Conservation (phyloP, 2,888 invertebrate species). For the Norana najaformis region DNA sequence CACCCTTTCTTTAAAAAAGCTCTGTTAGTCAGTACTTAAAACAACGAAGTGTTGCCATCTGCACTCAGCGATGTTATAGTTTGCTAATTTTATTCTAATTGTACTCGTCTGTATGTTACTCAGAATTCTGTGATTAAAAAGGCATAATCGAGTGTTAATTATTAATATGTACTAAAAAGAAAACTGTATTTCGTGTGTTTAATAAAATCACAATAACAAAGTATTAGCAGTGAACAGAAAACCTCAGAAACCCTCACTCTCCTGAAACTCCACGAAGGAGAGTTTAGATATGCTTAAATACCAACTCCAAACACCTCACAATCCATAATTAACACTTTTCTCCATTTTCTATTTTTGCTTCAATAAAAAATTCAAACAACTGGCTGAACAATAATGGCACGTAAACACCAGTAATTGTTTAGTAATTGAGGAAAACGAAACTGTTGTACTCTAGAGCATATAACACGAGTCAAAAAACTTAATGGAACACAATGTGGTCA, state of each 20-base stretch:
- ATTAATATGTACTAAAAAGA: not conserved
- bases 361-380: not conserved
- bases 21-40: not conserved
- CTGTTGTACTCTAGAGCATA: not conserved
- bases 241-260: not conserved
- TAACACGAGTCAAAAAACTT: not conserved
- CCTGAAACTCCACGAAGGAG: not conserved
- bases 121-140: slow-evolving; percentile 5
- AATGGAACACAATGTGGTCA: not conserved
- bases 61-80: not conserved
- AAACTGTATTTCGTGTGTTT: not conserved
- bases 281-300: not conserved
- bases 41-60: no score
- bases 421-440: not conserved
- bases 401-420: not conserved
- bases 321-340: not conserved
- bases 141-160: not conserved
- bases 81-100: not conserved
- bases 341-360: not conserved
- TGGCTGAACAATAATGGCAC: not conserved
- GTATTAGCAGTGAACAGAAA: not conserved
- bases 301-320: not conserved
- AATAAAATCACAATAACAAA: not conserved
- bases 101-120: not conserved
- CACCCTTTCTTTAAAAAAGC: not conserved